Evolutionary conservation across 2,888 invertebrate genomes (phyloP).

Genomic region (Ornithoptera priamus): DNA sequence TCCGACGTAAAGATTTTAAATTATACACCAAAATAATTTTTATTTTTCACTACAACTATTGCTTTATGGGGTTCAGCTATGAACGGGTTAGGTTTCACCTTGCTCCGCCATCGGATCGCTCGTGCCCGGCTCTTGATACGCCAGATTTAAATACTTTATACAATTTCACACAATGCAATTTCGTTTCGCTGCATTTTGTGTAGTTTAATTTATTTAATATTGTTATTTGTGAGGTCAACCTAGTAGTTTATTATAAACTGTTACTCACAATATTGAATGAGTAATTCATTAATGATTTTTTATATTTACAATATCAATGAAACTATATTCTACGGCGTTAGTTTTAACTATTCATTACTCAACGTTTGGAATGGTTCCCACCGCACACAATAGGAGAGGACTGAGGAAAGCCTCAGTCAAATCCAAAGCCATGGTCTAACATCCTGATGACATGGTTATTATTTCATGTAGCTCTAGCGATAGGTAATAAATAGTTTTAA

Average conservation of each 20-base stretch:
- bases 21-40: too few species aligned
- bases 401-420: too few species aligned
- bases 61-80: neutral
- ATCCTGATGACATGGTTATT: too few species aligned
- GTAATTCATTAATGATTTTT: constrained; percentile 10
- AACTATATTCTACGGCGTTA: too few species aligned
- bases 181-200: constrained; percentile 22
- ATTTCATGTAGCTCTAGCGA: too few species aligned
- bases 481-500: too few species aligned
- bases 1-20: too few species aligned
- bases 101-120: constrained; percentile 42
- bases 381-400: too few species aligned
- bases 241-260: constrained; percentile 16
- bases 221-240: constrained; percentile 25
- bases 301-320: neutral
- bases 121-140: constrained; percentile 52
- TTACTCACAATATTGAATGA: constrained; percentile 14
- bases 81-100: constrained; percentile 44
- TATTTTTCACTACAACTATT: neutral
- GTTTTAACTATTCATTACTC: neutral
- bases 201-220: constrained; percentile 24
- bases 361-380: too few species aligned
- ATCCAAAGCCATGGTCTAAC: too few species aligned
- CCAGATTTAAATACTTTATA: constrained; percentile 49
- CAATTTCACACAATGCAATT: constrained; percentile 27